These are phyloP conservation scores for Cataglyphis albicans DNA, from an alignment of 2,888 invertebrate genomes.

Conservation along the genomic window DNA sequence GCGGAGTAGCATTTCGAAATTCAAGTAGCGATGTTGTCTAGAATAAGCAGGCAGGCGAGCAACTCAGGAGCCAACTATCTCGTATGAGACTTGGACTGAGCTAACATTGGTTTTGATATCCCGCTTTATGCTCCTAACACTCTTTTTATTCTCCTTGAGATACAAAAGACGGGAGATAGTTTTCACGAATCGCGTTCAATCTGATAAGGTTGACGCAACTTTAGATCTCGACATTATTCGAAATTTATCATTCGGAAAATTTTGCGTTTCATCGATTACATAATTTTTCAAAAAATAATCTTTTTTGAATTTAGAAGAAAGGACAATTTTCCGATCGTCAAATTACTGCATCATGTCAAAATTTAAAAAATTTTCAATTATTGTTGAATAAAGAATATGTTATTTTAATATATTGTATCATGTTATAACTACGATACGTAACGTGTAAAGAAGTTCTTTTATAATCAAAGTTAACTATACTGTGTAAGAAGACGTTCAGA, in stretches of 20 bases:
- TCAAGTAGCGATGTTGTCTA: conserved; percentile 37
- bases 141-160: conserved; percentile 28
- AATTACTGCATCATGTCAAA: background rate
- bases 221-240: background rate
- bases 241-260: background rate
- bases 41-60: conserved; percentile 44
- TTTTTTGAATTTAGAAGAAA: background rate
- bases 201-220: background rate
- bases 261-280: background rate
- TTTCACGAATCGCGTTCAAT: conserved; percentile 3
- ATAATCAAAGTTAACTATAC: background rate
- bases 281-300: background rate
- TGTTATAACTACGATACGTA: background rate
- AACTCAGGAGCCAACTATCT: conserved; percentile 48
- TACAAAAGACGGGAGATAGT: background rate
- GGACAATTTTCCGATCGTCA: background rate
- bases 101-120: conserved; percentile 46
- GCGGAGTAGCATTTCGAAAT: conserved; percentile 48
- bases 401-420: background rate
- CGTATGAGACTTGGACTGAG: conserved; percentile 20
- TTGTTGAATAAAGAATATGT: background rate
- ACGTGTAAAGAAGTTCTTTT: background rate
- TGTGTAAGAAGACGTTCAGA: background rate
- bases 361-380: background rate
- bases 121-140: conserved; percentile 36